Evolutionary conservation across 2,888 invertebrate species (phyloP), one percentile per base, ranked within the genome.

Genomic region (Pandemis corylana): DNA sequence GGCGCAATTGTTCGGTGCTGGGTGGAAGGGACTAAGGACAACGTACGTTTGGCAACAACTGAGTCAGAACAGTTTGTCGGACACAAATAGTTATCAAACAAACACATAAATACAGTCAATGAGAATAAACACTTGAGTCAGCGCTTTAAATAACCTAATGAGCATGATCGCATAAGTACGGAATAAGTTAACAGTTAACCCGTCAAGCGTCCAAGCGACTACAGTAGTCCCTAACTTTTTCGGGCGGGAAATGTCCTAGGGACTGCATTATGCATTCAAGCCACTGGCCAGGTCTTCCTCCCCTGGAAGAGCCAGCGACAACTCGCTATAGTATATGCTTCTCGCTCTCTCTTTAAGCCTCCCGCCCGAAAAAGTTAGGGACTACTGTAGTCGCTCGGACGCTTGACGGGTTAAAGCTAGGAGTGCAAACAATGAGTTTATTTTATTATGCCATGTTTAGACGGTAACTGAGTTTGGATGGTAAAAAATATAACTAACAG

Each of bases 61-160:
- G 79, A 79, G n/a, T 79, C 79, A 78, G 53, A 70, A 61, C 59
- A 72, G 67, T 62, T 73, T 72, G 56, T 51, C 71, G 66, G 68
- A 74, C 68, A 76, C 72, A 72, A 76, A 77, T 74, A 76, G 71
- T 74, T 76, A 74, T 71, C 73, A 68, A 68, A 51, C 68, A 49
- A 70, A 51, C 56, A 71, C 67, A 72, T 63, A 72, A 68, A 59
- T 62, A 72, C 7, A 44, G n/a, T 49, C 10, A 28, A 67, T 53
- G 61, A 36, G 44, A 69, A 70, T 70, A 74, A 66, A 36, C 61
- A 62, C 49, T 59, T 69, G 74, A 68, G 59, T 74, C 74, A 74
- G n/a, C 53, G 70, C 66, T 70, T n/a, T 46, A 70, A 74, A 74
- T 74, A 74, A 59, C 61, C n/a, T 66, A 66, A 74, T 70, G 74